phyloP scores from a whole-genome alignment of 2,113 vertebrate genomes.

The Apteryx owenii region DNA sequence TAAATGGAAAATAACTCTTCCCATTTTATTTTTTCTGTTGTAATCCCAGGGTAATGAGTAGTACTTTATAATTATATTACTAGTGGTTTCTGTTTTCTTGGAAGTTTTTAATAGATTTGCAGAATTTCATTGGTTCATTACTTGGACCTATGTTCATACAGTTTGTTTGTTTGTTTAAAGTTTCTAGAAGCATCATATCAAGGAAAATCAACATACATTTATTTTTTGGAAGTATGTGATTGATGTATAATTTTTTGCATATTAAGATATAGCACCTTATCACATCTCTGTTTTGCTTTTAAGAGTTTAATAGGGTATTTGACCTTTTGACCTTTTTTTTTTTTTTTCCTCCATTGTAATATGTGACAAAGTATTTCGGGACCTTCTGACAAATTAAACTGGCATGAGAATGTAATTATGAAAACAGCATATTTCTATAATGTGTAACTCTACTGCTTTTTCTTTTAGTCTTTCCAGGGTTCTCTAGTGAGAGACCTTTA shows the following conservation, averaged over 20 bases:
- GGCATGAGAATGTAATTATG: background rate
- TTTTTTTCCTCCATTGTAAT: background rate
- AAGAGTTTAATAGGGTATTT: background rate
- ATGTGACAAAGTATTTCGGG: background rate
- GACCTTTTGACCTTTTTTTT: too few relatives aligned
- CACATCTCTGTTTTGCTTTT: background rate
- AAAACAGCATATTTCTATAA: background rate
- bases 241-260: background rate
- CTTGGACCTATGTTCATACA: background rate
- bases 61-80: background rate
- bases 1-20: background rate
- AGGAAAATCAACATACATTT: background rate
- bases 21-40: background rate
- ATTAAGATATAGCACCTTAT: background rate
- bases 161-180: background rate
- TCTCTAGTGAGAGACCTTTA: background rate
- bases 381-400: background rate
- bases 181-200: background rate
- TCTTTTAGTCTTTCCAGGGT: background rate
- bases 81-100: background rate
- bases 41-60: background rate
- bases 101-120: background rate
- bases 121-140: background rate
- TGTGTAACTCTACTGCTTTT: background rate
- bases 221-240: background rate